phyloP scores from a whole-genome alignment of 2,797 vertebrate species.

The Smutsia gigantea region DNA sequence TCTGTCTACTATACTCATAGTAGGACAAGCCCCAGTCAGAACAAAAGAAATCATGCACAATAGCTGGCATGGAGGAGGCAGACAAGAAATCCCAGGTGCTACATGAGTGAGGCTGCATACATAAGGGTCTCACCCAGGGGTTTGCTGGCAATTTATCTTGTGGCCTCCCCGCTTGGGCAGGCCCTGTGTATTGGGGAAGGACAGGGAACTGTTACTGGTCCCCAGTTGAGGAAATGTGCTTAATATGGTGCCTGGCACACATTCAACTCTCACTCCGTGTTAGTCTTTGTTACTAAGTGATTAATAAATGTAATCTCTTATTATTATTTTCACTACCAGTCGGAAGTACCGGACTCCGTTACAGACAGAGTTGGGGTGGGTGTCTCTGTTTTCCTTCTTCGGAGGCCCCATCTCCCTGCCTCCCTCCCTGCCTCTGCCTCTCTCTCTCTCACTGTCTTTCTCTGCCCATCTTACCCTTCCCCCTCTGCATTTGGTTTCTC shows the following conservation, averaged over 20 bases:
- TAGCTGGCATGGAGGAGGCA: rapidly evolving
- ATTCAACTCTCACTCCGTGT: background rate
- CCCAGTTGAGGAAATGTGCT: background rate
- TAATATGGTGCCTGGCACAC: background rate
- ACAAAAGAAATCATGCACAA: background rate
- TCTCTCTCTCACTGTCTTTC: background rate
- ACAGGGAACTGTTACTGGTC: background rate
- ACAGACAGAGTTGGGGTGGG: background rate
- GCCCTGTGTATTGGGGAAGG: background rate
- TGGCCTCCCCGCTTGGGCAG: background rate
- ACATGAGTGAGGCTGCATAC: rapidly evolving
- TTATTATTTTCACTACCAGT: background rate
- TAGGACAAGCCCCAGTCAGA: background rate
- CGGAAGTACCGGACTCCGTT: background rate
- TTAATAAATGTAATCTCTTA: background rate
- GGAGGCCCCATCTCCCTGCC: too few relatives aligned
- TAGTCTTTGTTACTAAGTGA: background rate
- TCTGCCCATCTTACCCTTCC: background rate
- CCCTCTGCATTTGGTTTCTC: background rate
- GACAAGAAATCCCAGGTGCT: background rate
- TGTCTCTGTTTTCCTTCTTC: background rate
- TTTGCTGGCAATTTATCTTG: rapidly evolving
- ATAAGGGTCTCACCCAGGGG: rapidly evolving
- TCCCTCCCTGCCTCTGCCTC: too few relatives aligned
- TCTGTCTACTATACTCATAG: rapidly evolving